phyloP scores from a whole-genome alignment of 2,888 invertebrate genomes.

The Dasypogon diadema region DNA sequence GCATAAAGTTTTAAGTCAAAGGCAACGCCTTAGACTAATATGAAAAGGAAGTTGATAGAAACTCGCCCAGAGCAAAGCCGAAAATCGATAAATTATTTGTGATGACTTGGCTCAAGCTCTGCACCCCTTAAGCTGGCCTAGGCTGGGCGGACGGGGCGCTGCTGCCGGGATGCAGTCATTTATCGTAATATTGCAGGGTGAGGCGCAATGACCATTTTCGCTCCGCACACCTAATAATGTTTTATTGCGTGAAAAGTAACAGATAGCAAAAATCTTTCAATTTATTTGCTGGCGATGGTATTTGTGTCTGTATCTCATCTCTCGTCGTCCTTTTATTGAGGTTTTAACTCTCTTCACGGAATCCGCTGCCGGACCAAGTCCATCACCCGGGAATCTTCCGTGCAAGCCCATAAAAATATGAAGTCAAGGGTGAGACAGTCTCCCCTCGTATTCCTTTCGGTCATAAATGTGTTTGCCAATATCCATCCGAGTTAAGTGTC shows the following conservation, averaged over 20 bases:
- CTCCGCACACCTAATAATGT: slow-evolving; percentile 53
- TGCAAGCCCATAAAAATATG: slow-evolving; percentile 51
- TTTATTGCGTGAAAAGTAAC: slow-evolving; percentile 58
- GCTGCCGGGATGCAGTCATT: slow-evolving; percentile 33
- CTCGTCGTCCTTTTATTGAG: slow-evolving; percentile 45
- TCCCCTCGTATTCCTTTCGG: slow-evolving; percentile 39
- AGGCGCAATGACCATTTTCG: background rate
- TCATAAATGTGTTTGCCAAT: slow-evolving; percentile 53
- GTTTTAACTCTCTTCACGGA: slow-evolving; percentile 35
- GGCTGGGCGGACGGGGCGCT: background rate
- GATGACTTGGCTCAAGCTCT: slow-evolving; percentile 53
- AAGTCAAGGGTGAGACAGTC: slow-evolving; percentile 27
- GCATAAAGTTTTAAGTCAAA: slow-evolving; percentile 51
- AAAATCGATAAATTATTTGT: slow-evolving; percentile 54
- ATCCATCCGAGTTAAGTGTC: slow-evolving; percentile 34
- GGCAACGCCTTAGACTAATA: slow-evolving; percentile 51
- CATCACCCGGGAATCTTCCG: background rate
- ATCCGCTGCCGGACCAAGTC: background rate
- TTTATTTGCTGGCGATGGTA: slow-evolving; percentile 52
- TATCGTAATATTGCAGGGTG: background rate
- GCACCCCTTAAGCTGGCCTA: slow-evolving; percentile 7
- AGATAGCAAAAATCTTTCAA: slow-evolving; percentile 57
- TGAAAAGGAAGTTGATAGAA: slow-evolving; percentile 46
- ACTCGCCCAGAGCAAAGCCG: slow-evolving; percentile 37
- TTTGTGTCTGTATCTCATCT: slow-evolving; percentile 44